Base-by-base conservation (phyloP, 2,888 invertebrate genomes). In the Gortyna flavago region DNA sequence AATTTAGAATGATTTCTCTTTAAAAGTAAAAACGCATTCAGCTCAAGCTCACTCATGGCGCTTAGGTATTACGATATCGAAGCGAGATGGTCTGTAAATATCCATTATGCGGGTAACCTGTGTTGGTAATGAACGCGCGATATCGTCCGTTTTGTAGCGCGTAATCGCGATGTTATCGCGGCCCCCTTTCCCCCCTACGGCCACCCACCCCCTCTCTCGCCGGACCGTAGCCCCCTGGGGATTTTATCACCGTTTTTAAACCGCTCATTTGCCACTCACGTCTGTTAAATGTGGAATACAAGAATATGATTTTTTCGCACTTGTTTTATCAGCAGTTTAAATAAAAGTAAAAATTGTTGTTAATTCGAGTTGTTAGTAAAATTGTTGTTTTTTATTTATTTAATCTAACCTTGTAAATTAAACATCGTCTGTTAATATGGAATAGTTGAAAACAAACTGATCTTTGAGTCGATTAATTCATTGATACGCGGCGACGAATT, bases 81-180 rank as follows among this genome's bases (percentile, higher is more conserved):
- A 80, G 67, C 70, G 74, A 85, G 85, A 89, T 86, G 86, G 81
- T 87, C 83, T 84, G 89, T 91, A 92, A 93, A 93, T 91, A 92
- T 92, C 90, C 91, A 93, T 94, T 93, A 94, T 90, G 93, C 93
- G 89, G 92, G 90, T 92, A 92, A 93, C 91, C 91, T 91, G 89
- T 90, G 91, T 89, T 87, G 87, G 92, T 95, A 95, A 95, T 95
- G 94, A 95, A 93, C 88, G 88, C 90, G 90, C 94, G 93, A 91
- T 95, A 95, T 94, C 93, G 91, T 90, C 90, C 95, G 95, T 96
- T 96, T 96, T 96, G 96, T 96, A 95, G 93, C 94, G 93, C 89
- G 93, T 96, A 95, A 96, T 96, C 95, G 94, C 91, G 96, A 96
- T 96, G 92, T 82, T 88, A 88, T 88, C 88, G 80, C 69, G 54